Conservation (phyloP, 2,113 vertebrate species). For the Anhinga rufa region DNA sequence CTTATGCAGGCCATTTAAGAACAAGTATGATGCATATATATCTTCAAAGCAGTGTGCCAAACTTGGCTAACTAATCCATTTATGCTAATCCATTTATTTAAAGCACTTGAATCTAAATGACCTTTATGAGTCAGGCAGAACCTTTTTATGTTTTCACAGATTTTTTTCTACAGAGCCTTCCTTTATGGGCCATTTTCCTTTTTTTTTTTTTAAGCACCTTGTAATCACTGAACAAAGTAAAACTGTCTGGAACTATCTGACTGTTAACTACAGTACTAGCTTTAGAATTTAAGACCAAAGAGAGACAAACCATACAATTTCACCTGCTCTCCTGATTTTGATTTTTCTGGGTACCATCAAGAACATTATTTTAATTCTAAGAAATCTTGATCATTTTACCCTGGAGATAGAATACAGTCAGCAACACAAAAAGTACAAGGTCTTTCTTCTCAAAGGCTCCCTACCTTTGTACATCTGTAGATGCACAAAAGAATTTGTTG, state of each 20-base stretch:
- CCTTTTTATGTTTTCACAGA: background rate
- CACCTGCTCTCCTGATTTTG: background rate
- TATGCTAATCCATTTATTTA: conserved; percentile 19
- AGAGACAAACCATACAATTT: background rate
- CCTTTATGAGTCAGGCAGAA: conserved; percentile 19
- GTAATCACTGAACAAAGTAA: background rate
- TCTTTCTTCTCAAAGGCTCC: background rate
- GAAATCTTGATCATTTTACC: background rate
- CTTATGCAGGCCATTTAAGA: background rate
- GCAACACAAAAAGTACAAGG: background rate
- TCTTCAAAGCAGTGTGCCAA: conserved; percentile 5
- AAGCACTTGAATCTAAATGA: background rate
- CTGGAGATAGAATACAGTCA: background rate
- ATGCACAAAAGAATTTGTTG: background rate
- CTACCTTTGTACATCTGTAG: background rate
- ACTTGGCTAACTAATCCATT: conserved; percentile 12
- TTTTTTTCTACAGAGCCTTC: background rate
- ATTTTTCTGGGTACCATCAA: background rate
- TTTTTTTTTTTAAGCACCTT: background rate
- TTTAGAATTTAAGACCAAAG: background rate
- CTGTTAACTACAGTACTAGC: background rate
- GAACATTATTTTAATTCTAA: background rate
- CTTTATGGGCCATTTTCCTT: background rate
- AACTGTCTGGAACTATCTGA: background rate
- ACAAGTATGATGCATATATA: background rate